Evolutionary conservation across 2,888 invertebrate species (phyloP), one percentile per base, ranked within the genome.

Genomic region (Xestoiulus laeticollis): DNA sequence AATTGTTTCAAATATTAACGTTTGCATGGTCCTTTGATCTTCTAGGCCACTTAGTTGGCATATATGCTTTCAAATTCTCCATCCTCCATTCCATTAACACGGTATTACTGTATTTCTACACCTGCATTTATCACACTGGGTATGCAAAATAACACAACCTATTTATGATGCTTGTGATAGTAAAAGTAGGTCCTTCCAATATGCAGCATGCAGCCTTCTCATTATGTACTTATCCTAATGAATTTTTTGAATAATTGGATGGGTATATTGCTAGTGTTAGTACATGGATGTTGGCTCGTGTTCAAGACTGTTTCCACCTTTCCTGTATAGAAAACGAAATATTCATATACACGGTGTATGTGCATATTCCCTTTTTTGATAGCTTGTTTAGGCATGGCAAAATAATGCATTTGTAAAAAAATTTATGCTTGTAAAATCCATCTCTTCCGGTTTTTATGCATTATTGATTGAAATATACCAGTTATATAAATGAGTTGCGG

Each of bases 81-180:
- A 19, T n/a, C 19, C 59, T 6, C 6, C 22, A 59, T 8, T n/a
- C 19, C n/a, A n/a, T 19, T 22, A 59, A 22, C 59, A 59, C 48
- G 48, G 19, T 22, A 59, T 59, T n/a, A 19, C 5, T 22, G 6
- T n/a, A 59, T 59, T 19, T n/a, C 14, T n/a, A n/a, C 19, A 22
- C 59, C 14, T 59, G 19, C 0, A 19, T 6, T 8, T n/a, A 59
- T n/a, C 19, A 4, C 59, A 5, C n/a, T n/a, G n/a, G n/a, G 8
- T 59, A 59, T 22, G 59, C 22, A 19, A 59, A 22, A 59, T 59
- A 19, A 22, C 22, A 68, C 26, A 48, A 48, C 48, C 3, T 22
- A 68, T 68, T 19, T 68, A 68, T 6, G 68, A n/a, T 59, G 59
- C n/a, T 59, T 59, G 59, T n/a, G 59, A 59, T 59, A 59, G 59